phyloP scores from a whole-genome alignment of 1,140 invertebrate species.

The Luehdorfia chinensis region DNA sequence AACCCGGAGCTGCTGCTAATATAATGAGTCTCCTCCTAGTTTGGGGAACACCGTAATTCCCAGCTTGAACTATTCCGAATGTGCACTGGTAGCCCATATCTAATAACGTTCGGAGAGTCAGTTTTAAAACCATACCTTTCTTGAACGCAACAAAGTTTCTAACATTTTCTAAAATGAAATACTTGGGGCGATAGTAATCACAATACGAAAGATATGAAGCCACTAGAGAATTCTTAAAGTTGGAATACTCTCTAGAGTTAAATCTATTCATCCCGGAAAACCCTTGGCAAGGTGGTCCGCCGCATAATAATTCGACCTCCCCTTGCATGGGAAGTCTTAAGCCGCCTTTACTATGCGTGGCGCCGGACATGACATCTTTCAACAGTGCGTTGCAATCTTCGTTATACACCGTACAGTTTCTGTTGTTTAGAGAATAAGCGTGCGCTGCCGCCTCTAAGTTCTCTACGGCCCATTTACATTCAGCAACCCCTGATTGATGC shows the following conservation, averaged over 20 bases:
- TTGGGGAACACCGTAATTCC: conserved; percentile 91
- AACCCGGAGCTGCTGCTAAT: conserved; percentile 89
- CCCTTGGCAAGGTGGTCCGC: conserved; percentile 95
- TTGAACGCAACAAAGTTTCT: conserved; percentile 91
- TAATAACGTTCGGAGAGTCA: conserved; percentile 86
- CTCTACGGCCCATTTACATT: conserved; percentile 90
- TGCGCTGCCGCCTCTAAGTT: conserved; percentile 87
- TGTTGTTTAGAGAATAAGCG: conserved; percentile 89
- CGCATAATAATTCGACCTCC: conserved; percentile 91
- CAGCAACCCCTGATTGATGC: conserved; percentile 83
- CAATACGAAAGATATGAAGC: conserved; percentile 90
- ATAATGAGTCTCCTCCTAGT: conserved; percentile 88
- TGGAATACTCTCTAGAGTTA: conserved; percentile 90
- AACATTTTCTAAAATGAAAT: conserved; percentile 92
- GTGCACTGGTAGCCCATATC: conserved; percentile 94
- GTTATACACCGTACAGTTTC: conserved; percentile 84
- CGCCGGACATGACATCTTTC: conserved; percentile 80
- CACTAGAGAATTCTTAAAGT: conserved; percentile 94
- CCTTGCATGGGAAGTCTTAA: conserved; percentile 86
- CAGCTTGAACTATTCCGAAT: conserved; percentile 91
- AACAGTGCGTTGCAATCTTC: conserved; percentile 90
- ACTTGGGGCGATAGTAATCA: conserved; percentile 91
- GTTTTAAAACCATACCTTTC: conserved; percentile 88
- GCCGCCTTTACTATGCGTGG: conserved; percentile 62
- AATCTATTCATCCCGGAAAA: conserved; percentile 95